Evolutionary conservation across 2,113 vertebrate species (phyloP), one percentile per base, ranked within the genome.

Genomic region (Microtus richardsoni): DNA sequence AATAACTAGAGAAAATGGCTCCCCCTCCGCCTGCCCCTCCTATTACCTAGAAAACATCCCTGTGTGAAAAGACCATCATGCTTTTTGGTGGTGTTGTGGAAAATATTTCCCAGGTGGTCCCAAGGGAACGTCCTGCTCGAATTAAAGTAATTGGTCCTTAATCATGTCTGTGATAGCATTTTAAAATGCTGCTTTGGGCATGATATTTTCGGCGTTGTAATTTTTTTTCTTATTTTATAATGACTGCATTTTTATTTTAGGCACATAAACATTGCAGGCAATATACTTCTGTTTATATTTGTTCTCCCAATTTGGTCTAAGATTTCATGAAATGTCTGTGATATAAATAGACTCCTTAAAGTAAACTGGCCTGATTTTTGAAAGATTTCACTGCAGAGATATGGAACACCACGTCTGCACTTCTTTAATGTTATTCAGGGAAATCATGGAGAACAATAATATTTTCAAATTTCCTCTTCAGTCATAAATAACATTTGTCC

Each of bases 331-430:
- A 95, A 93, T 70, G 89, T 97, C 95, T 97, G 17, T 87, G 33
- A 68, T 96, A 86, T 88, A 97, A 94, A 97, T 60, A 96, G 88
- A 49, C 58, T 93, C 75, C 80, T 95, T 93, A 88, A 96, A 92
- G 30, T 93, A 96, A 97, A 54, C 74, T 95, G 66, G 41, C 62
- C 74, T 98, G 7, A 11, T 4, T 36, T 36, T 79, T 95, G 85
- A 94, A 93, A 70, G 89, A 90, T 96, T 97, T 96, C 91, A 71
- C 91, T 62, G 70, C 87, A 85, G 83, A 90, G 73, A 52, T 1
- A 2, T 2, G 75, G 64, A 94, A 26, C 3, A 68, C n/a, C 84
- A 87, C 0, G 17, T 62, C 58, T 88, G 2, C 30, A 30, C 26
- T 62, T 83, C 89, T 78, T 92, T 83, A 21, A 21, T 70, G 41